These are phyloP conservation scores for Pholis gunnellus DNA, from an alignment of 2,113 vertebrate genomes.

Conservation along the genomic window DNA sequence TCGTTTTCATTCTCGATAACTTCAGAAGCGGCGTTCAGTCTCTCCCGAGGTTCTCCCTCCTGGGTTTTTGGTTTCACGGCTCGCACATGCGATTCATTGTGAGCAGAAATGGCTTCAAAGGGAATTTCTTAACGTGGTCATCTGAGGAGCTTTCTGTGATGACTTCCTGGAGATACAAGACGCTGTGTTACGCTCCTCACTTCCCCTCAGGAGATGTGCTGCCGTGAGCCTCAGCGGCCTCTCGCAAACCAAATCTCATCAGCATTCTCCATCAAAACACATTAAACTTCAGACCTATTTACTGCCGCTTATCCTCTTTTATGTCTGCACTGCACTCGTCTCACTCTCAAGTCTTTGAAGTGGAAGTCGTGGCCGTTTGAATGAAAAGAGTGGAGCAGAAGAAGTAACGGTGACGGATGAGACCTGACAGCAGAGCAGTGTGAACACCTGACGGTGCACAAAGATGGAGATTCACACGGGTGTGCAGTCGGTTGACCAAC, in stretches of 20 bases:
- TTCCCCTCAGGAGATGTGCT: not conserved
- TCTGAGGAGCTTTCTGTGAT: constrained; percentile 38
- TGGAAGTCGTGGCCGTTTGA: constrained; percentile 47
- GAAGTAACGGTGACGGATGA: constrained; percentile 63
- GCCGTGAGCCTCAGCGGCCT: not conserved
- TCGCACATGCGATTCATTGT: constrained; percentile 22
- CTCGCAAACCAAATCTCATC: constrained; percentile 30
- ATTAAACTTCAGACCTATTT: constrained; percentile 40
- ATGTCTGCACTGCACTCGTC: not conserved
- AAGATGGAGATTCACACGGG: not conserved
- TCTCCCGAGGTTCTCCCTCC: constrained; percentile 47
- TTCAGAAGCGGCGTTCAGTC: constrained; percentile 49
- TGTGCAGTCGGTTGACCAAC: constrained; percentile 19
- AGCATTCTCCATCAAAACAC: constrained; percentile 21
- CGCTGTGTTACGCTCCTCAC: not conserved
- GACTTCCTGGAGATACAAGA: constrained; percentile 38
- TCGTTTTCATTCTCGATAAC: constrained; percentile 51
- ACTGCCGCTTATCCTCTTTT: constrained; percentile 36
- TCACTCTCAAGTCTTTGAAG: constrained; percentile 54
- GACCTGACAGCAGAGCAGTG: constrained; percentile 46
- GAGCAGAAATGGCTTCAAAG: constrained; percentile 62
- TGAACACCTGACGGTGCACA: constrained; percentile 8
- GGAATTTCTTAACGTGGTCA: constrained; percentile 64
- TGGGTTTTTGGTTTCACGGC: constrained; percentile 43
- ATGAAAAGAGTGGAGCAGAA: constrained; percentile 14